Conservation (phyloP, 53 echinoderm and acorn worm genomes). For the Crossaster papposus region DNA sequence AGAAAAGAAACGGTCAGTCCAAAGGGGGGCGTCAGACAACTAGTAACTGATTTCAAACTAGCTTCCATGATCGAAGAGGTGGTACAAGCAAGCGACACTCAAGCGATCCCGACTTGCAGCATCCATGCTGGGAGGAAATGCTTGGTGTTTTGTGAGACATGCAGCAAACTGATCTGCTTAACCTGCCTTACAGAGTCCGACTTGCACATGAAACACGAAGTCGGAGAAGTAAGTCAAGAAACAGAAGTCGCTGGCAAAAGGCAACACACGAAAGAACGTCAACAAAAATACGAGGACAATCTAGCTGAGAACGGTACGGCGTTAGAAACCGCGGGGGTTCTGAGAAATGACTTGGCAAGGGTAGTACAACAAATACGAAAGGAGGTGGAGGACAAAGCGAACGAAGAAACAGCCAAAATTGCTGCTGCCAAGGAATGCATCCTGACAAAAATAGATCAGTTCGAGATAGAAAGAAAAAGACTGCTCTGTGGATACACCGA, state of each 20-base stretch:
- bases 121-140: neutral
- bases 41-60: neutral
- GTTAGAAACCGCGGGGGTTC: neutral
- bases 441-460: neutral
- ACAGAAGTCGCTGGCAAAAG: neutral
- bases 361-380: neutral
- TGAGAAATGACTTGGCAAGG: neutral
- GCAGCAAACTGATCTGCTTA: neutral
- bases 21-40: neutral
- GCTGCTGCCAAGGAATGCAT: neutral
- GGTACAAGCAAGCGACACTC: neutral
- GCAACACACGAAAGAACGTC: neutral
- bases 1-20: neutral
- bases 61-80: neutral
- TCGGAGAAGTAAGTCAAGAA: constrained; percentile 1
- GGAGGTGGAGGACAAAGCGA: constrained; percentile 28
- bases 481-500: neutral
- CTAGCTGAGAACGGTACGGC: neutral
- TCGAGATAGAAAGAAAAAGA: neutral
- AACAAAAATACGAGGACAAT: neutral
- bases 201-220: neutral
- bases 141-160: neutral
- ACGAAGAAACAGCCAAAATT: constrained; percentile 11
- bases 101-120: neutral
- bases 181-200: neutral